phyloP scores from a whole-genome alignment of 2,888 invertebrate genomes.

The Notodonta dromedarius region DNA sequence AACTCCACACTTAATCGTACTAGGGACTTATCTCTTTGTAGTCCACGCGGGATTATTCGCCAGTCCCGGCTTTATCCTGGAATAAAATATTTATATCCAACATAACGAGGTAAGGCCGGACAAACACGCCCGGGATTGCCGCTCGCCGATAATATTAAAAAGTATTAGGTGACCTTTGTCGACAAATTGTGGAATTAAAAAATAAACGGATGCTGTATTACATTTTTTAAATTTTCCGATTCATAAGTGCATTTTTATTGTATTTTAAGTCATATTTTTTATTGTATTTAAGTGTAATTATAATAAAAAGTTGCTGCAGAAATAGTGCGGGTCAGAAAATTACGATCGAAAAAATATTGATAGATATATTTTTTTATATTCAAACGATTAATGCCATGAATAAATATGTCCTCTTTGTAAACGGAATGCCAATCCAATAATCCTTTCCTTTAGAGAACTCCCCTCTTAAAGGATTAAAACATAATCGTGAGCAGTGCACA shows the following conservation, averaged over 20 bases:
- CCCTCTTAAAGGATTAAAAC: slow-evolving; percentile 40
- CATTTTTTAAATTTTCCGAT: neutral
- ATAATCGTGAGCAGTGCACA: slow-evolving; percentile 45
- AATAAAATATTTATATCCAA: slow-evolving; percentile 71
- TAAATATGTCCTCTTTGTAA: slow-evolving; percentile 21
- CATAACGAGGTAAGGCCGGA: slow-evolving; percentile 48
- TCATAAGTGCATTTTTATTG: neutral
- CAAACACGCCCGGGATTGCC: slow-evolving; percentile 25
- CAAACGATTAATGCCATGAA: neutral
- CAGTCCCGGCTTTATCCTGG: slow-evolving; percentile 53
- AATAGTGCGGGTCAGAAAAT: too few species aligned
- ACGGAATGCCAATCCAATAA: slow-evolving; percentile 24
- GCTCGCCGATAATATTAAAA: slow-evolving; percentile 33
- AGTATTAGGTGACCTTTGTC: slow-evolving; percentile 21
- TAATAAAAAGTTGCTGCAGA: too few species aligned
- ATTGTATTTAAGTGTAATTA: too few species aligned
- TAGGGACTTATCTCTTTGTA: slow-evolving; percentile 63
- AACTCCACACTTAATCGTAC: slow-evolving; percentile 60
- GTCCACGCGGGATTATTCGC: slow-evolving; percentile 57
- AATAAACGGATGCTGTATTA: neutral
- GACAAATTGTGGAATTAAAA: slow-evolving; percentile 6
- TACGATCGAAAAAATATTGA: too few species aligned
- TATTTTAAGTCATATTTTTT: neutral
- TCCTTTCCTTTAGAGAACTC: slow-evolving; percentile 32
- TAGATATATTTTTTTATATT: neutral